Evolutionary conservation across 2,797 vertebrate species (phyloP), one percentile per base, ranked within the genome.

Genomic region (Malurus leucopterus): DNA sequence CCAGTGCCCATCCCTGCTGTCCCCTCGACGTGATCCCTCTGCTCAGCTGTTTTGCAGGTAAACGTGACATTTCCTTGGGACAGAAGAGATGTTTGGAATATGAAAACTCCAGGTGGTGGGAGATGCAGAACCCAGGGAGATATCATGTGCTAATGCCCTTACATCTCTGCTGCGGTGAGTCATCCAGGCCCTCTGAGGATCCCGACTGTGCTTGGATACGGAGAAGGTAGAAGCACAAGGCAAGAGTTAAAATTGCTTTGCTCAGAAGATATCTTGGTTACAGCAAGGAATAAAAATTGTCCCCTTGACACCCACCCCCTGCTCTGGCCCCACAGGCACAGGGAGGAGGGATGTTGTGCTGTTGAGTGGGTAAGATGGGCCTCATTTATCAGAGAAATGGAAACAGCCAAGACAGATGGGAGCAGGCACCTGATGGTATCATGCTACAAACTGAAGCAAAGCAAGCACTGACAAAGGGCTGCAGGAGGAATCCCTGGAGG

Each of bases 181-280:
- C 94, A 95, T 87, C 50, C 69, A 15, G 50, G 65, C 75, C 81
- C 92, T 70, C 61, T 3, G 53, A 92, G 88, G 59, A 92, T 78
- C 77, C 83, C 0, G 6, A 41, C 89, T 88, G 61, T 18, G 13
- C 72, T 26, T 54, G 92, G 65, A 83, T 74, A 65, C 30, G 0
- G 58, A 70, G 54, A 62, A 93, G 65, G 79, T 43, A 43, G 72
- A 79, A 82, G 65, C 29, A 41, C 27, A 32, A 90, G 65, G 38
- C 49, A 6, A 85, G 63, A 63, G 6, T 13, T 62, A 72, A 80
- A 82, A 83, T 41, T 16, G 16, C 53, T 72, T 53, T 0, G 0
- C 38, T 92, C n/a, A 1, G 41, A 43, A 75, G 59, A 46, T 13
- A 16, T 15, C 82, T 62, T 40, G 58, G 51, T 73, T 85, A 50